Evolutionary conservation across 2,797 vertebrate genomes (phyloP).

Genomic region (Poeciliopsis paucimaculata): DNA sequence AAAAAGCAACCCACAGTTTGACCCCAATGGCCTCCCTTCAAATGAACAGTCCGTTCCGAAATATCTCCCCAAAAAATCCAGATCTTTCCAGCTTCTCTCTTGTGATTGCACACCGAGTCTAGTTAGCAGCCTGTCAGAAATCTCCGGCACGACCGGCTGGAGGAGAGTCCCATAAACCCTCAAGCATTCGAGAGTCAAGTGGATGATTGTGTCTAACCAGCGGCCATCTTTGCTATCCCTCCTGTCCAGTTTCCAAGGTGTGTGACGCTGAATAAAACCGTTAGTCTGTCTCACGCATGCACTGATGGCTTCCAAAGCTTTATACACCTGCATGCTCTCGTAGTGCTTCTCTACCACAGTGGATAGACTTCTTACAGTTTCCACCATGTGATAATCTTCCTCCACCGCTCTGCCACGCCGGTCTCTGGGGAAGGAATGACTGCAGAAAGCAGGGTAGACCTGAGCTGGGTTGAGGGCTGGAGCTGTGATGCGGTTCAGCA

Average conservation of each 20-base stretch:
- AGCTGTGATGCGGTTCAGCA: constrained; percentile 90
- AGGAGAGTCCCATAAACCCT: constrained; percentile 89
- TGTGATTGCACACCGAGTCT: constrained; percentile 82
- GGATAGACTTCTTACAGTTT: constrained; percentile 79
- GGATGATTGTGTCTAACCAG: constrained; percentile 90
- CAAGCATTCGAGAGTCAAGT: constrained; percentile 89
- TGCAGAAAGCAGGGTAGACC: constrained; percentile 84
- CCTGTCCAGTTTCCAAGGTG: constrained; percentile 88
- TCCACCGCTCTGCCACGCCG: constrained; percentile 59
- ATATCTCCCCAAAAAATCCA: constrained; percentile 83
- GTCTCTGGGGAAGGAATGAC: constrained; percentile 76
- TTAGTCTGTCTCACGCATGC: constrained; percentile 89
- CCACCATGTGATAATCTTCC: constrained; percentile 86
- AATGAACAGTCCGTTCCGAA: constrained; percentile 80
- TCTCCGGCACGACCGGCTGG: constrained; percentile 87
- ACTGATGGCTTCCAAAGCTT: constrained; percentile 88
- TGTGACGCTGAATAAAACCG: constrained; percentile 90
- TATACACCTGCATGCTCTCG: constrained; percentile 87
- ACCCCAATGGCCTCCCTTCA: constrained; percentile 87
- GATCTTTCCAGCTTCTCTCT: constrained; percentile 79
- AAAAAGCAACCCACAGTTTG: constrained; percentile 88
- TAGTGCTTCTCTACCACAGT: constrained; percentile 80
- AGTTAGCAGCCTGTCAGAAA: constrained; percentile 85
- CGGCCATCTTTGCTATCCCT: constrained; percentile 68
- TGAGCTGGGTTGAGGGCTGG: constrained; percentile 87